Evolutionary conservation across 53 echinoderm and acorn worm species (phyloP).

Genomic region (Actinopyga echinites): DNA sequence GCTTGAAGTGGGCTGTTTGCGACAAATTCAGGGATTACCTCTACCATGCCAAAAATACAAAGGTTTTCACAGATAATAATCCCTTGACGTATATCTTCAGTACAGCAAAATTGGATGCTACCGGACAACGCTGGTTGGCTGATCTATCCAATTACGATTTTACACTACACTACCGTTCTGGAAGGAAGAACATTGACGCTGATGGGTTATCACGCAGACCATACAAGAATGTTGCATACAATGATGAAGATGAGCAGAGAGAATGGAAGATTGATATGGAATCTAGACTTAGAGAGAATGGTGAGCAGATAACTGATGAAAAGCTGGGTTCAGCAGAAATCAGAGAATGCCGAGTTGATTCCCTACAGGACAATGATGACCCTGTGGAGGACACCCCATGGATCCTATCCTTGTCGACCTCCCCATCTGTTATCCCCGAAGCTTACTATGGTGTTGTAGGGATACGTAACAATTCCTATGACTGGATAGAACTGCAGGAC

Average conservation of each 20-base stretch:
- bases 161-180: conserved; percentile 56
- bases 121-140: conserved; percentile 66
- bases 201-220: conserved; percentile 63
- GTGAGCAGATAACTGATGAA: background rate
- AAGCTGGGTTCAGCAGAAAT: background rate
- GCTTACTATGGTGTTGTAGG: background rate
- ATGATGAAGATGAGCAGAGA: conserved; percentile 6
- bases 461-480: background rate
- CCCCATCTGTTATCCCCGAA: background rate
- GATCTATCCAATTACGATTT: conserved; percentile 54
- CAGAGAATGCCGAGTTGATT: background rate
- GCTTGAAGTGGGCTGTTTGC: conserved; percentile 53
- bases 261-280: background rate
- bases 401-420: background rate
- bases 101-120: conserved; percentile 59
- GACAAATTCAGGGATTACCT: conserved; percentile 66
- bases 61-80: conserved; percentile 63
- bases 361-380: background rate
- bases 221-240: background rate
- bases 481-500: conserved; percentile 4
- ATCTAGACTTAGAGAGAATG: background rate
- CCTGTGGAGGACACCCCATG: background rate
- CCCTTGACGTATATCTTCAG: conserved; percentile 58
- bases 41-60: conserved; percentile 37
- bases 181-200: conserved; percentile 46